These are phyloP conservation scores for Hipposideros larvatus DNA, from an alignment of 2,797 vertebrate genomes.

Conservation along the genomic window DNA sequence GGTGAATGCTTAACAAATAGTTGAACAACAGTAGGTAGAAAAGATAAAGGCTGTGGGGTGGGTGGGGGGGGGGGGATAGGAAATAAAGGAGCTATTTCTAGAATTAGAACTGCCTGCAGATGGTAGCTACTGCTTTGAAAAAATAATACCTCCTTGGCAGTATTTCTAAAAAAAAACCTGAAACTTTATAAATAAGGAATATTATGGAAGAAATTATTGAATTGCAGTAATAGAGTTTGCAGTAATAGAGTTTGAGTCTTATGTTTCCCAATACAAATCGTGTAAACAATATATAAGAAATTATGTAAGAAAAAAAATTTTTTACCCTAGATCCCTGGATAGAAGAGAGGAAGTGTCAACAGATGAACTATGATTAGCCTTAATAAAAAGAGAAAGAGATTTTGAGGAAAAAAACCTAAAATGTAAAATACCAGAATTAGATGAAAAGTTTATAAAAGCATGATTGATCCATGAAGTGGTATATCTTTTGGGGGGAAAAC, in stretches of 20 bases:
- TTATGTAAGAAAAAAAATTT: neutral
- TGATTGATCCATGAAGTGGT: no score
- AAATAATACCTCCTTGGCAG: neutral
- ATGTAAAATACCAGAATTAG: neutral
- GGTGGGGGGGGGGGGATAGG: no score
- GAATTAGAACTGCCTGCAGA: neutral
- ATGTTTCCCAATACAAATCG: neutral
- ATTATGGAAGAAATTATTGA: neutral
- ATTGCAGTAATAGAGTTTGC: neutral
- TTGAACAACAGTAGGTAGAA: neutral
- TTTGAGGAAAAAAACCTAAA: rapidly evolving
- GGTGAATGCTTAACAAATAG: neutral
- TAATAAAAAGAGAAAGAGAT: neutral
- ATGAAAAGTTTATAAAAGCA: neutral
- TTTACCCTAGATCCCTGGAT: neutral
- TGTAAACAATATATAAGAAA: neutral
- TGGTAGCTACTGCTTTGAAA: neutral
- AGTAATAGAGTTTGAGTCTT: neutral
- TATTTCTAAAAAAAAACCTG: neutral
- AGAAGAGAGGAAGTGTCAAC: neutral
- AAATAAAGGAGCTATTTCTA: neutral
- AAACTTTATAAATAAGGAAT: neutral
- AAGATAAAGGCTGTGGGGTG: neutral
- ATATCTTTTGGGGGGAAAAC: neutral
- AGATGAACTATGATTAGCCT: neutral